Base-by-base conservation (phyloP, 1,140 invertebrate genomes). In the Pararge aegeria region DNA sequence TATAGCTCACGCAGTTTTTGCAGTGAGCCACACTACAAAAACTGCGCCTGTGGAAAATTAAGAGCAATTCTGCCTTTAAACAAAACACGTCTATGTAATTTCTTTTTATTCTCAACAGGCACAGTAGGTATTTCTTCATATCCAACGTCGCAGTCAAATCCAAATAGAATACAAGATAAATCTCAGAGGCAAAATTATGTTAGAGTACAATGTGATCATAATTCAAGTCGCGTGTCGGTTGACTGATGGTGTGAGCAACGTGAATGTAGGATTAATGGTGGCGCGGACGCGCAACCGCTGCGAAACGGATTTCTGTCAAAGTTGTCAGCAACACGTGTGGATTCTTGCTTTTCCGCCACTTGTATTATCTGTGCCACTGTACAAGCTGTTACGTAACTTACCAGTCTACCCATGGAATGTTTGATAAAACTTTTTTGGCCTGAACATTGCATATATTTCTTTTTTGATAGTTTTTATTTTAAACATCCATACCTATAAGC, bases 261-360 rank as follows among this genome's bases (percentile, higher is more conserved):
- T 62, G 67, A 74, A 66, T 68, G 63, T 40, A 66, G 70, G 78
- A 83, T 78, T 80, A 81, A 81, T 81, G 78, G 68, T 65, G 50
- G 55, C 59, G 57, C 52, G 52, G 66, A 64, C 68, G 61, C 53
- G 65, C 50, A 46, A 61, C 62, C 53, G 46, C 53, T 49, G 20
- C 68, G 62, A 55, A 77, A 73, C 68, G 75, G 75, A 80, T 83
- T 83, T 75, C 71, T 80, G 75, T 75, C 80, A 68, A 71, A 75
- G 57, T 74, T 80, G 78, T 81, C 77, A 73, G 37, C 64, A 65
- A 59, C 78, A 83, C 67, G 59, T 73, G 76, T 73, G 76, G 51
- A 54, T 55, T 44, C 46, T 54, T 61, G 42, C 59, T 55, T 46
- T 48, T 51, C 46, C 19, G 46, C 51, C 48, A 55, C 42, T 27